phyloP scores from a whole-genome alignment of 2,797 vertebrate genomes.

The Coregonus ussuriensis region DNA sequence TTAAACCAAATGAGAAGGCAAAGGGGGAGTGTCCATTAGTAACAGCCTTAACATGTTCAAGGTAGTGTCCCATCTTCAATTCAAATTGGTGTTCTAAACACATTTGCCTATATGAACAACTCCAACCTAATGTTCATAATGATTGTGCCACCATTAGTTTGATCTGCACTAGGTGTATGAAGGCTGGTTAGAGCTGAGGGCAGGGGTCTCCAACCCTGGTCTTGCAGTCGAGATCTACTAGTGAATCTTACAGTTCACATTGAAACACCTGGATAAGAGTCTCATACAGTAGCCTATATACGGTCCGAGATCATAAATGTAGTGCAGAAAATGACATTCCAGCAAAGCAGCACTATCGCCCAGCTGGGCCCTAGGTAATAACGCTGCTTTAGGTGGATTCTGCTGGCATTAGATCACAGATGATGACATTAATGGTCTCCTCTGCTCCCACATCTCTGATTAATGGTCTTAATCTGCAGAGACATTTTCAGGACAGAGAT shows the following conservation, averaged over 20 bases:
- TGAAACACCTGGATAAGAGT: not conserved
- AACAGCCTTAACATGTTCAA: too few species aligned
- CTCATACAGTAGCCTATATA: not conserved
- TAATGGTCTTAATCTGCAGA: slow-evolving; percentile 78
- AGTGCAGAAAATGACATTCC: slow-evolving; percentile 61
- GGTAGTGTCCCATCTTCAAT: not conserved
- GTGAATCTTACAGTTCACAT: not conserved
- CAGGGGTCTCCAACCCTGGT: not conserved
- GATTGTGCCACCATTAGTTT: not conserved
- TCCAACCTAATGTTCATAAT: not conserved
- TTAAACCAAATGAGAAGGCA: not conserved
- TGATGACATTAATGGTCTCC: slow-evolving; percentile 77
- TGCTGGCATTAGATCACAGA: slow-evolving; percentile 68
- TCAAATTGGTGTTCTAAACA: too few species aligned
- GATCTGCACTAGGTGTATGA: not conserved
- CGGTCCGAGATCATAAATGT: slow-evolving; percentile 39
- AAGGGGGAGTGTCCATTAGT: not conserved
- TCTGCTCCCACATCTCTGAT: slow-evolving; percentile 78
- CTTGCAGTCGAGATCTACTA: not conserved
- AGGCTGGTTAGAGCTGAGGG: not conserved
- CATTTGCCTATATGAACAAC: too few species aligned
- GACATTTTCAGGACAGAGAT: slow-evolving; percentile 81
- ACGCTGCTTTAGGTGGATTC: slow-evolving; percentile 78
- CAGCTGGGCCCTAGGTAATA: slow-evolving; percentile 49
- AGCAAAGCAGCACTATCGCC: slow-evolving; percentile 55